Conservation (phyloP, 2,113 vertebrate species). For the Dasyurus viverrinus region DNA sequence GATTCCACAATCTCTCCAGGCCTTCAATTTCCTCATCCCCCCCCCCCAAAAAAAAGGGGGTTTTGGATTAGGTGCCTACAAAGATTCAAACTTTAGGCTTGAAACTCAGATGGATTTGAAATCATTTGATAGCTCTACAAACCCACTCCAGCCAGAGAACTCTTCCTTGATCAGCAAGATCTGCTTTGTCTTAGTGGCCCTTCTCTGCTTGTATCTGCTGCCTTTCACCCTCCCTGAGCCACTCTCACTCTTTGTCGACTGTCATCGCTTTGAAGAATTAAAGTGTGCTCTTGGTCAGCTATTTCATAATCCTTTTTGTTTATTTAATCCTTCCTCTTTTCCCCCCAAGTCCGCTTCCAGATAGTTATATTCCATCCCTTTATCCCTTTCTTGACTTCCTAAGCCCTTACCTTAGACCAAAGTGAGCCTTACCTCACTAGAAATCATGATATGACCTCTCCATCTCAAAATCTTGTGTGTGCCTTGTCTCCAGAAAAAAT, state of each 20-base stretch:
- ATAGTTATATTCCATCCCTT: not conserved
- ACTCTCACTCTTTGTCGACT: not conserved
- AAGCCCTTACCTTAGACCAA: not conserved
- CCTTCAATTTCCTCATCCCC: no score
- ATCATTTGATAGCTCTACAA: not conserved
- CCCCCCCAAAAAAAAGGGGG: no score
- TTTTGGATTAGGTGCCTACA: not conserved
- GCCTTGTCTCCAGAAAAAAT: not conserved
- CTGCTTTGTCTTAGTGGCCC: not conserved
- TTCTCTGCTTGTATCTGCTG: not conserved
- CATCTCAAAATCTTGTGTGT: not conserved
- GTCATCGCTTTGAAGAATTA: not conserved
- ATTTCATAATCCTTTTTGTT: no score
- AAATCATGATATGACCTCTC: not conserved
- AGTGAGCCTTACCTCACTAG: not conserved
- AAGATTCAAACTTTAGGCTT: not conserved
- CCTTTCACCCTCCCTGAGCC: not conserved
- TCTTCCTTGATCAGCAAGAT: not conserved
- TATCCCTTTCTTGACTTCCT: not conserved
- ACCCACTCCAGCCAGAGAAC: not conserved
- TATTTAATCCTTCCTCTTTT: not conserved
- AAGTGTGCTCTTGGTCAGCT: not conserved
- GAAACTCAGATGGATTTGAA: not conserved
- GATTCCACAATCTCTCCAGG: not conserved
- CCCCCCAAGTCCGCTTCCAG: not conserved